A percentile compares a stretch with the other conserved stretches of the same genome.
phyloP scores from a whole-genome alignment of 2,888 invertebrate genomes.

The Sericinus montela region DNA sequence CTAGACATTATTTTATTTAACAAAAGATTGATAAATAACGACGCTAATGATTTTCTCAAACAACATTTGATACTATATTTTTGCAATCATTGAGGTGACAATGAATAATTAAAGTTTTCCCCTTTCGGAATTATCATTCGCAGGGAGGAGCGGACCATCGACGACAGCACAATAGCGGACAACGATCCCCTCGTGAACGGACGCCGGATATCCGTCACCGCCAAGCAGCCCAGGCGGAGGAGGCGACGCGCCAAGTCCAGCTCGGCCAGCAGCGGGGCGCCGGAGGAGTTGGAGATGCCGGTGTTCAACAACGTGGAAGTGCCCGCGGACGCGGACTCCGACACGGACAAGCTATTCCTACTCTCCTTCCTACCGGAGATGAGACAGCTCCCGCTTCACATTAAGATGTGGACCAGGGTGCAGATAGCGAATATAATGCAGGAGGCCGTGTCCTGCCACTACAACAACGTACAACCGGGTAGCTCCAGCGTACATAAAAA shows the following conservation, averaged over 20 bases:
- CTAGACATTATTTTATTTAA: no score
- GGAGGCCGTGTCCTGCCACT: slow-evolving; percentile 59
- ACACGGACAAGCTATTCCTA: slow-evolving; percentile 59
- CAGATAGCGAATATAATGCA: slow-evolving; percentile 70
- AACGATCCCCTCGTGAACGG: slow-evolving; percentile 1
- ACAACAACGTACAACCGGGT: slow-evolving; percentile 43
- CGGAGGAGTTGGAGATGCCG: slow-evolving; percentile 59
- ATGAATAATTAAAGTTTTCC: neutral
- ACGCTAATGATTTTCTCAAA: no score
- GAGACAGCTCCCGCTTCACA: slow-evolving; percentile 56
- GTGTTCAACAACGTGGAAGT: slow-evolving; percentile 49
- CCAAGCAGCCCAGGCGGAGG: slow-evolving; percentile 32
- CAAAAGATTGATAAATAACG: no score
- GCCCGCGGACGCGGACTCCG: slow-evolving; percentile 39
- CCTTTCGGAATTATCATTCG: neutral
- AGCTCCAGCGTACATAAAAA: slow-evolving; percentile 19
- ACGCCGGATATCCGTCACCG: slow-evolving; percentile 4
- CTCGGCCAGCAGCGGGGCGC: slow-evolving; percentile 31
- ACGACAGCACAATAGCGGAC: slow-evolving; percentile 1
- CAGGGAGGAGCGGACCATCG: slow-evolving; percentile 12
- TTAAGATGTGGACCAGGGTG: slow-evolving; percentile 71
- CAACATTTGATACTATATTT: no score
- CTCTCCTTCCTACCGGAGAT: slow-evolving; percentile 68
- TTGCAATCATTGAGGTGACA: no score
- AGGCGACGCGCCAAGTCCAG: slow-evolving; percentile 34